phyloP scores from a whole-genome alignment of 2,797 vertebrate genomes.

The Neomorphus geoffroyi region DNA sequence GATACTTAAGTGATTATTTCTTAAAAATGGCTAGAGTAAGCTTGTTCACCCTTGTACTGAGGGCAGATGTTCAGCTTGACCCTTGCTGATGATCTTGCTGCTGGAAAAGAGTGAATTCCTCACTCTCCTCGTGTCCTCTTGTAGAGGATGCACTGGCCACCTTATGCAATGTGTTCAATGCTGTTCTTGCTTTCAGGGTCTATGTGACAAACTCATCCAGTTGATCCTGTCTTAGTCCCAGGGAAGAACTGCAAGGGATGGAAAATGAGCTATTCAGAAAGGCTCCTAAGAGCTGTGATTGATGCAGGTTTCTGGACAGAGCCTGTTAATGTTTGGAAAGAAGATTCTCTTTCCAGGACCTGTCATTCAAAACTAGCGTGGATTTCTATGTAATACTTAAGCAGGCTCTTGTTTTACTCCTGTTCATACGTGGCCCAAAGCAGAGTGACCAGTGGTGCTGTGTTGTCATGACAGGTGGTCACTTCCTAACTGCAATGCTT shows the following conservation, averaged over 20 bases:
- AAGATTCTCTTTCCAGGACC: background rate
- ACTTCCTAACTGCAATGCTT: background rate
- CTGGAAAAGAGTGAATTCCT: background rate
- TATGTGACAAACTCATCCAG: fast-evolving
- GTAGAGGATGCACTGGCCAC: background rate
- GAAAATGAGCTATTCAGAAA: background rate
- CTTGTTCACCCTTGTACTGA: background rate
- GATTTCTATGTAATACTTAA: background rate
- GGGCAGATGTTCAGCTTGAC: background rate
- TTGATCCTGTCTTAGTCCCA: background rate
- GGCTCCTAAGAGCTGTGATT: background rate
- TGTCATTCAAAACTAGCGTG: background rate
- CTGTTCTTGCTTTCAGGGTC: background rate
- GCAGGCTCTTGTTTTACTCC: background rate
- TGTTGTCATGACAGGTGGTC: background rate
- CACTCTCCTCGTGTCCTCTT: background rate
- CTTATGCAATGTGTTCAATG: background rate
- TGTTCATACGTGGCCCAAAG: background rate
- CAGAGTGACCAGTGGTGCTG: background rate
- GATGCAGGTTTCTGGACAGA: background rate
- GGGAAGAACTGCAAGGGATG: background rate
- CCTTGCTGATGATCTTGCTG: background rate
- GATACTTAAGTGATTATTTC: background rate
- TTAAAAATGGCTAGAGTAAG: background rate
- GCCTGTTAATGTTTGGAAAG: background rate